Base-by-base conservation (phyloP, 2,888 invertebrate species). In the Mesodorylaimus sp. region DNA sequence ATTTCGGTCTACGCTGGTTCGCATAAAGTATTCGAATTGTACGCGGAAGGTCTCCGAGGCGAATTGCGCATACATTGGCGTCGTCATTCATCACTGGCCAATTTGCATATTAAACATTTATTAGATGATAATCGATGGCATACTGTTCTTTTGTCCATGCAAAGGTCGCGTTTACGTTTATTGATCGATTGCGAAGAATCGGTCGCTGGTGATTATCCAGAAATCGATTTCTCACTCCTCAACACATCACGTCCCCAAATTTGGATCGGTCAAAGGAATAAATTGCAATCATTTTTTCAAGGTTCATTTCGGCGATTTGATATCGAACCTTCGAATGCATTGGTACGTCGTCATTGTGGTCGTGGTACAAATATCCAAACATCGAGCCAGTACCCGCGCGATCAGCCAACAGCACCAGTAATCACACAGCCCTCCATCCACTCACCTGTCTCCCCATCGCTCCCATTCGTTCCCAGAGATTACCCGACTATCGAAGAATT, bases 201-300 rank as follows among this genome's bases (percentile, higher is more conserved):
- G 7, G 13, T 44, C 23, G 7, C 10, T 3, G 24, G 13, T 5
- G 19, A 10, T 3, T 24, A 10, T 37, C 36, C 38, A 16, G 37
- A 47, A 47, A 5, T 47, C 21, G 37, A 36, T 3, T 47, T 47
- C 37, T 5, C 24, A 5, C 7, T 24, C 21, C 26, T 47, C 10
- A 37, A 21, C n/a, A 32, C 10, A 5, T 3, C 24, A 3, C 16
- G 16, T 3, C 37, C 38, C n/a, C 3, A 21, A 10, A 24, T 49
- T 16, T 49, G 43, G 43, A 24, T 49, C 13, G 44, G 44, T 3
- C 49, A 44, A 28, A 21, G 29, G 21, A 41, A 29, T 16, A 2
- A n/a, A 2, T 23, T 21, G n/a, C 24, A 49, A 21, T 10, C 7
- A 3, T 36, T 19, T 5, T 36, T 49, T 24, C 3, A 21, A 3